Evolutionary conservation across 2,797 vertebrate species (phyloP).

Genomic region (Meda fulgida): DNA sequence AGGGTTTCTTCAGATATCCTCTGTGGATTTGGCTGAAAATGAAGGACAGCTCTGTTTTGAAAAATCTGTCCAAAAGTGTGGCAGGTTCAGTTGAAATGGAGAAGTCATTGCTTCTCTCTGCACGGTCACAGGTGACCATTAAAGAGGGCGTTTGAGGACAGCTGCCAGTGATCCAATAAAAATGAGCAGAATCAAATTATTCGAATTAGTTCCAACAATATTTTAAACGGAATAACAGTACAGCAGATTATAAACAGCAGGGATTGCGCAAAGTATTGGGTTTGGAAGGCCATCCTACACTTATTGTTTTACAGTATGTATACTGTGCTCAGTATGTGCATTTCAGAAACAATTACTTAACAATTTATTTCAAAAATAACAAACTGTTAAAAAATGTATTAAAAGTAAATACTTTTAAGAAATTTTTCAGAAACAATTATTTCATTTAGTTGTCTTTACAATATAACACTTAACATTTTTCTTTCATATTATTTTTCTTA

Average conservation of each 20-base stretch:
- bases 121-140: slow-evolving; percentile 9
- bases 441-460: not conserved
- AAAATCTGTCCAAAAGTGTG: not conserved
- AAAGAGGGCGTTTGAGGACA: slow-evolving; percentile 1
- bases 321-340: not conserved
- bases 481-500: not conserved
- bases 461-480: not conserved
- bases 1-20: slow-evolving; percentile 3
- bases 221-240: slow-evolving; percentile 1
- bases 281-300: not conserved
- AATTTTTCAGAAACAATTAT: not conserved
- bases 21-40: not conserved
- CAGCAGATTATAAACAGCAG: slow-evolving; percentile 1
- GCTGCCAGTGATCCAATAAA: slow-evolving; percentile 30
- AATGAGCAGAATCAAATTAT: slow-evolving; percentile 1
- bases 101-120: not conserved
- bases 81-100: slow-evolving; percentile 4
- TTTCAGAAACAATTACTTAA: no score
- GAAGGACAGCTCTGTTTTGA: slow-evolving; percentile 14
- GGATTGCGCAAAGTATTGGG: not conserved
- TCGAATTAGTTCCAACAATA: slow-evolving; percentile 2
- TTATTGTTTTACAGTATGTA: not conserved
- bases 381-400: not conserved
- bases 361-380: no score
- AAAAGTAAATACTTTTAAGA: not conserved